These are phyloP conservation scores for Melanogrammus aeglefinus DNA, from an alignment of 2,797 vertebrate genomes.

Conservation along the genomic window DNA sequence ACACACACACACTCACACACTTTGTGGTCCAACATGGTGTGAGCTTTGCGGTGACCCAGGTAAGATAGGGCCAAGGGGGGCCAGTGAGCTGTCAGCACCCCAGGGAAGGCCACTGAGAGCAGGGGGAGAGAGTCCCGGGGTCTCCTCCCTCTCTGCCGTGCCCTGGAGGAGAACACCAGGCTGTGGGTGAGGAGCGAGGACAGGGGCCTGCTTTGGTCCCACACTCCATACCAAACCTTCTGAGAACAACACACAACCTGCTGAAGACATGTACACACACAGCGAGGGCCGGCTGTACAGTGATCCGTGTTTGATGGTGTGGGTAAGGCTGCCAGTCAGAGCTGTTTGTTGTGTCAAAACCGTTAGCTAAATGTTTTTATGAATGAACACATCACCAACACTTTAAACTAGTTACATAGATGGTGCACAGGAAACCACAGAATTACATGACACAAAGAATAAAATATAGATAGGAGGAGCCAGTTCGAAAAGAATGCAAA, in stretches of 20 bases:
- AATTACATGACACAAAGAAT: no score
- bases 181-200: conserved; percentile 64
- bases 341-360: no score
- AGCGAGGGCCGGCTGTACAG: no score
- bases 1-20: conserved; percentile 56
- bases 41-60: conserved; percentile 45
- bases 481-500: no score
- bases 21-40: conserved; percentile 42
- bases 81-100: conserved; percentile 59
- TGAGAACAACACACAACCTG: background rate
- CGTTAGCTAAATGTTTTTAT: no score
- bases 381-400: background rate
- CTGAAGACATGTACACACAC: background rate
- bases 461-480: no score
- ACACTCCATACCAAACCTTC: background rate
- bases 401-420: no score
- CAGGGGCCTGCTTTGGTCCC: conserved; percentile 58
- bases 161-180: conserved; percentile 52
- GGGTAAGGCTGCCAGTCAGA: no score
- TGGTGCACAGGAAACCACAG: no score
- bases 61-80: conserved; percentile 24
- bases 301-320: no score
- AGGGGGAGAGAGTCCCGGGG: conserved; percentile 55
- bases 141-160: background rate
- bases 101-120: conserved; percentile 44